These are phyloP conservation scores for Danionella dracula DNA, from an alignment of 2,797 vertebrate genomes.

Conservation along the genomic window DNA sequence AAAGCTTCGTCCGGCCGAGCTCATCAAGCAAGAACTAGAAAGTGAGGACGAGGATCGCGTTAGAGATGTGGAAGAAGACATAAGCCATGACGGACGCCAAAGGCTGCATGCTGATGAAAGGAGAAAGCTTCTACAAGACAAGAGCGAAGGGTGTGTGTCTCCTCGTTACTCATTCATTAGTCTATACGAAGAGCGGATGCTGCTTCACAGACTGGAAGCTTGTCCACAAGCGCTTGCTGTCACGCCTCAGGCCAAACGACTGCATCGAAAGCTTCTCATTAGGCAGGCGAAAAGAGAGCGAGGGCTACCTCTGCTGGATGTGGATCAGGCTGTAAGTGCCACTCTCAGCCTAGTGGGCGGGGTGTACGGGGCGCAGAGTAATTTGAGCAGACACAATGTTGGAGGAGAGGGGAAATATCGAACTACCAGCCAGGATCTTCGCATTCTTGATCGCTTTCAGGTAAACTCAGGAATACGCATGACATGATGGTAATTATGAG, in stretches of 20 bases:
- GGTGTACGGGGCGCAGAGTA: conserved; percentile 77
- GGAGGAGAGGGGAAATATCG: conserved; percentile 64
- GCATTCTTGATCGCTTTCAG: conserved; percentile 93
- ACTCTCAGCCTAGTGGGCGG: conserved; percentile 84
- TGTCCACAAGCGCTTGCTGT: conserved; percentile 83
- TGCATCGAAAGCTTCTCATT: conserved; percentile 84
- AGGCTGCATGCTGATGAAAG: conserved; percentile 53
- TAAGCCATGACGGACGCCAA: conserved; percentile 55
- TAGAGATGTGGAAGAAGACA: conserved; percentile 65
- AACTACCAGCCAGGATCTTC: conserved; percentile 81
- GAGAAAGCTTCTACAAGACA: conserved; percentile 61
- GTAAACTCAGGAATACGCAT: conserved; percentile 58
- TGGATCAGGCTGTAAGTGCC: conserved; percentile 82
- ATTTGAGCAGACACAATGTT: conserved; percentile 52
- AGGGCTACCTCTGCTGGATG: conserved; percentile 86
- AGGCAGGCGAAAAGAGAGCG: conserved; percentile 85
- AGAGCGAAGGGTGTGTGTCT: conserved; percentile 23
- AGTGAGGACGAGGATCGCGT: conserved; percentile 84
- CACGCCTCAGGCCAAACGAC: conserved; percentile 81
- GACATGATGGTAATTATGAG: background rate
- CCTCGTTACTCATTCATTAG: conserved; percentile 69
- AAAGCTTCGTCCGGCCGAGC: conserved; percentile 72
- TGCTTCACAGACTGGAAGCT: conserved; percentile 81
- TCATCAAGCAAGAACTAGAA: conserved; percentile 88
- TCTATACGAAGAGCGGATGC: conserved; percentile 85